phyloP scores from a whole-genome alignment of 2,113 vertebrate genomes.

The Toxotes jaculatrix region DNA sequence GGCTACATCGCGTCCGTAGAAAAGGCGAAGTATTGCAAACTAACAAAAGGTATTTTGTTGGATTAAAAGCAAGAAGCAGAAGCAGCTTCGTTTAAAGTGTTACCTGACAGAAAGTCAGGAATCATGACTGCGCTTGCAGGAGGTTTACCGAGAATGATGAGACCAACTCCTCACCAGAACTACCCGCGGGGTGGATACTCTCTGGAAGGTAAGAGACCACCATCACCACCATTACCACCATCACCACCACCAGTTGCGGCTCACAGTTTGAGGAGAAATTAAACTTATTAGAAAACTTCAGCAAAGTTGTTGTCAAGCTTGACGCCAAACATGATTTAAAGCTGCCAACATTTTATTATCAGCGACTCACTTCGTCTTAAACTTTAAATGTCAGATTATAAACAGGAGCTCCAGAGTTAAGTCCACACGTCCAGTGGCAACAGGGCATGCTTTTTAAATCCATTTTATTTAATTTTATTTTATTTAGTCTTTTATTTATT shows the following conservation, averaged over 20 bases:
- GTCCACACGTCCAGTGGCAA: neutral
- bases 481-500: too few species aligned
- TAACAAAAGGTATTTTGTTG: conserved; percentile 1
- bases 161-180: conserved; percentile 95
- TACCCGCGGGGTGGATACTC: conserved; percentile 96
- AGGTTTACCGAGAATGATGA: conserved; percentile 98
- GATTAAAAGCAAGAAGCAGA: conserved; percentile 36
- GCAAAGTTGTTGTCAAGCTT: neutral
- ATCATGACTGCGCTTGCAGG: conserved; percentile 94
- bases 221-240: conserved; percentile 21
- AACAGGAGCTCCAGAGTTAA: neutral
- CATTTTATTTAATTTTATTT: neutral
- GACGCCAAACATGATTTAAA: neutral
- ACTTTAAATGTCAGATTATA: neutral
- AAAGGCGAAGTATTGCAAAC: neutral
- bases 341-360: neutral
- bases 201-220: conserved; percentile 90
- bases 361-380: neutral
- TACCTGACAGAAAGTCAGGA: conserved; percentile 70
- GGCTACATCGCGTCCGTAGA: neutral
- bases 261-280: neutral
- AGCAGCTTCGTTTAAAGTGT: neutral
- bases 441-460: neutral
- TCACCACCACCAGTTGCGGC: conserved; percentile 23
- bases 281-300: neutral